Conservation (phyloP, 2,888 invertebrate species). For the Hanleya hanleyi region DNA sequence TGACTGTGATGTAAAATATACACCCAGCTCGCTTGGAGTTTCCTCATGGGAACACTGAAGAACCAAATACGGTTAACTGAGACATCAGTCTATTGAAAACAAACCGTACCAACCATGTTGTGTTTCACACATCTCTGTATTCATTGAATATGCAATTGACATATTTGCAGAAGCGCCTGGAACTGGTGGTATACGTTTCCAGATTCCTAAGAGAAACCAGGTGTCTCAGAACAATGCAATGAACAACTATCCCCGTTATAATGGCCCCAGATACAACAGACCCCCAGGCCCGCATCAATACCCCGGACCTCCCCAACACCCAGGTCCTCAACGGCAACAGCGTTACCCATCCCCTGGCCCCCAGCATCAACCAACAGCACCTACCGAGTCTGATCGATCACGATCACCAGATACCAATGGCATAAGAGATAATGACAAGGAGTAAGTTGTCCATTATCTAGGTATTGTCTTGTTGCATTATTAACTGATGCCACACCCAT, state of each 20-base stretch:
- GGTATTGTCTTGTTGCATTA: no score
- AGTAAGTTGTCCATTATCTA: background rate
- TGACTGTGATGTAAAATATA: background rate
- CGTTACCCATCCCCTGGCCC: background rate
- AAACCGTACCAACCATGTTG: no score
- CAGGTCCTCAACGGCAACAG: background rate
- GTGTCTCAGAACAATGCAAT: slow-evolving; percentile 37
- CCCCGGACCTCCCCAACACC: background rate
- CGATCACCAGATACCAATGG: background rate
- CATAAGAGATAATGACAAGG: background rate
- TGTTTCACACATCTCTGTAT: no score
- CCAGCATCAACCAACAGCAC: background rate
- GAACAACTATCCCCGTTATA: background rate
- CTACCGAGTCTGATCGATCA: background rate
- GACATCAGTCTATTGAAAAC: background rate
- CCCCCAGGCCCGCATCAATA: no score
- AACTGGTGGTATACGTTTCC: slow-evolving; percentile 66
- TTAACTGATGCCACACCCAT: no score
- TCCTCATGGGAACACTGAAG: background rate
- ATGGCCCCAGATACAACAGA: slow-evolving; percentile 15
- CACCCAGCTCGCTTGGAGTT: background rate
- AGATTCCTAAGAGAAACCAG: slow-evolving; percentile 78
- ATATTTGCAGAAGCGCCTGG: slow-evolving; percentile 63
- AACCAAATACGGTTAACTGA: no score
- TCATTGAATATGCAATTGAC: no score